phyloP scores from a whole-genome alignment of 2,113 vertebrate genomes.

The Muntiacus reevesi region DNA sequence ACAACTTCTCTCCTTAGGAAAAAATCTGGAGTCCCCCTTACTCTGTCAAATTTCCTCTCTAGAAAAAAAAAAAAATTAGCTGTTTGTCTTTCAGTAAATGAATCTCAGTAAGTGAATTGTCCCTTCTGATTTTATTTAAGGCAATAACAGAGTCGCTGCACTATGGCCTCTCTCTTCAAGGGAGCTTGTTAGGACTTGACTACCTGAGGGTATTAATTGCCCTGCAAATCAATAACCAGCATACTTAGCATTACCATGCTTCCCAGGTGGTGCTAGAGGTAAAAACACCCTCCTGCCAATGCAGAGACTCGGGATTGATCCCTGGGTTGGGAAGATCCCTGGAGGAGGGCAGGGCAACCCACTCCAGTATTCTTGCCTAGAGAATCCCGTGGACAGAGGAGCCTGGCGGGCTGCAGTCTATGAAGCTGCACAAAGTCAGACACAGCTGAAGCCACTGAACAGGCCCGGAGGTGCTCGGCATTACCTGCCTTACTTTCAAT shows the following conservation, averaged over 20 bases:
- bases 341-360: background rate
- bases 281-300: background rate
- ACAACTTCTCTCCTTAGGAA: background rate
- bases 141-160: background rate
- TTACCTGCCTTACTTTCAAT: background rate
- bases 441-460: background rate
- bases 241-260: background rate
- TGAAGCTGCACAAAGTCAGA: background rate
- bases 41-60: background rate
- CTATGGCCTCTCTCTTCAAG: background rate
- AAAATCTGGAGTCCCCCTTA: background rate
- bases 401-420: background rate
- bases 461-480: background rate
- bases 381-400: background rate
- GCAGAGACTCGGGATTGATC: accelerated
- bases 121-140: background rate
- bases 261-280: accelerated
- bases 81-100: conserved; percentile 12
- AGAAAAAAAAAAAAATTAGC: background rate
- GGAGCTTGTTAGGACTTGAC: background rate
- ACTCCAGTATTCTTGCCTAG: background rate
- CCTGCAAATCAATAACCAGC: background rate
- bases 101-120: background rate
- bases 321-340: background rate
- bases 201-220: background rate